Evolutionary conservation across 2,888 invertebrate genomes (phyloP), one percentile per base, ranked within the genome.

Genomic region (Laspeyria flexula): DNA sequence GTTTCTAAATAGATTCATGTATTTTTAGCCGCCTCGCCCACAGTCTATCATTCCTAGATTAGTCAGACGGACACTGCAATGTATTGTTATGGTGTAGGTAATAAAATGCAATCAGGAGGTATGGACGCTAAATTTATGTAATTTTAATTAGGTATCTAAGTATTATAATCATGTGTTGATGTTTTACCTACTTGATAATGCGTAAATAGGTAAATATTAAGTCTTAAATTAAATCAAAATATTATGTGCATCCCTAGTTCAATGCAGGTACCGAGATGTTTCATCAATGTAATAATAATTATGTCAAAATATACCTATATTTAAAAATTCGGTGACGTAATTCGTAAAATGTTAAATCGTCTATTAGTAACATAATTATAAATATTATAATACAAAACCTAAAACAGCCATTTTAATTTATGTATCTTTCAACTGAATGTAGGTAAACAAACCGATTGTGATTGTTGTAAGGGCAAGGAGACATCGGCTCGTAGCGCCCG

Each of bases 401-500:
- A 39, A 44, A 46, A 49, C 48, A 59, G 57, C 47, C 34, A 43
- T 49, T 52, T 18, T 38, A 55, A 47, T 55, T 37, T 38, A 53
- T 55, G n/a, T n/a, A n/a, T 50, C 43, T 25, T 42, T 38, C 34
- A 53, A 52, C 60, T 62, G 59, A 74, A 80, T 75, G 73, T 79
- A 77, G 76, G 83, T 88, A 88, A 88, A 89, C 86, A 89, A 86
- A 83, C 81, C 83, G 71, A 79, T 82, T 81, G 82, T 81, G 80
- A 79, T 77, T 77, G 77, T 82, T 78, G 77, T 82, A 75, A 81
- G 80, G 83, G 83, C 83, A 83, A 81, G 81, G 81, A 84, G 85
- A 86, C 87, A 87, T 84, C 84, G 83, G 74, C 75, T 81, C 77
- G 73, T 71, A 73, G 71, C 84, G 86, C 78, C 85, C 88, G 91